Base-by-base conservation (phyloP, 2,797 vertebrate species). In the Vireo griseus region DNA sequence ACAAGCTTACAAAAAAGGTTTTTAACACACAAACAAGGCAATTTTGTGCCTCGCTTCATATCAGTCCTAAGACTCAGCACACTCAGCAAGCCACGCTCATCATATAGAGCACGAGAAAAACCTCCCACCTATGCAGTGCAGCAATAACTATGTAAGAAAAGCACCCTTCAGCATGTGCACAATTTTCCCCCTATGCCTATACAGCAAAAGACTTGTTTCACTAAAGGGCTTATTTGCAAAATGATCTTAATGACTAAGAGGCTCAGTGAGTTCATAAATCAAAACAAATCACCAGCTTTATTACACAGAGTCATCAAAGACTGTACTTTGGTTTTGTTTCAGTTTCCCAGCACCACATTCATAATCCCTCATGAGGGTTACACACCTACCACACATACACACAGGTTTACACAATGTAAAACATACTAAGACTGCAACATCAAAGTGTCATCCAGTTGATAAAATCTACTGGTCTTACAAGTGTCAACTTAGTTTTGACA, bases 201-300 rank as follows among this genome's bases (percentile, higher is more conserved):
- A 54, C 12, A 89, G 61, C 19, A 73, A 24, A 71, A 62, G 47
- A 28, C n/a, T 75, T 77, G 26, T 40, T 93, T 54, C 3, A 19
- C 61, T 87, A 12, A 80, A 82, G n/a, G 75, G 26, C 35, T 89
- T 93, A 72, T 81, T 93, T 93, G 66, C 51, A 58, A 91, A 86
- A 73, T 35, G 0, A 83, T 50, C 69, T 47, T 69, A 71, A 96
- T 52, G 78, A 92, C 62, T 72, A 84, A 67, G 81, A 93, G 78
- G 61, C 22, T 77, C 68, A 16, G 62, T 3, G 18, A 95, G 90
- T 86, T 91, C 92, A 91, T 62, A 92, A 94, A 93, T 66, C 63
- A 77, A 90, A 94, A 74, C 57, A 91, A 86, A 90, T 89, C 86
- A 77, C 62, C 69, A 73, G 79, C 44, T 86, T 94, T 78, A 90